phyloP scores from a whole-genome alignment of 2,888 invertebrate species.

The Epiblema foenella region DNA sequence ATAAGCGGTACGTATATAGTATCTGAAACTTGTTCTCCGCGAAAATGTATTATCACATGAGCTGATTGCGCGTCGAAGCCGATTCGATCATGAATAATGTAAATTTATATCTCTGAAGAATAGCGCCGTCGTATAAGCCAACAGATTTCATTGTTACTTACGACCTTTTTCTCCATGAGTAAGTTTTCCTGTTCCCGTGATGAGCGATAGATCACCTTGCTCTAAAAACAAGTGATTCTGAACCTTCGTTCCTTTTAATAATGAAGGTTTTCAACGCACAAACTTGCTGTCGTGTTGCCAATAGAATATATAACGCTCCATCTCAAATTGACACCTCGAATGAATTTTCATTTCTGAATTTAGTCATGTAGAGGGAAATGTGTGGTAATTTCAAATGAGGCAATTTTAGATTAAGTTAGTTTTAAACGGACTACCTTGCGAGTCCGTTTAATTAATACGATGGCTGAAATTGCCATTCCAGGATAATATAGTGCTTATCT shows the following conservation, averaged over 20 bases:
- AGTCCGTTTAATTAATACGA: no score
- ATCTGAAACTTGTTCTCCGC: constrained; percentile 25
- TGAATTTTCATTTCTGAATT: constrained; percentile 41
- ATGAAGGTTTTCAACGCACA: background rate
- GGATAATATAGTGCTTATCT: no score
- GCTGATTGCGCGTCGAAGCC: constrained; percentile 40
- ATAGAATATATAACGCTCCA: constrained; percentile 22
- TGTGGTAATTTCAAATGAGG: constrained; percentile 17
- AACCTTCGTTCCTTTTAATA: constrained; percentile 5
- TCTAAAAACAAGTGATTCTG: background rate
- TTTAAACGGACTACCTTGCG: no score
- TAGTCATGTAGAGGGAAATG: constrained; percentile 15
- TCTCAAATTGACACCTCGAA: constrained; percentile 40
- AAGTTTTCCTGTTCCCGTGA: constrained; percentile 26
- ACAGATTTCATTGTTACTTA: background rate
- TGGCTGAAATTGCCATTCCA: no score
- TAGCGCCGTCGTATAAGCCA: background rate
- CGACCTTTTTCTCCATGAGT: background rate
- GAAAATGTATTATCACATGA: constrained; percentile 38
- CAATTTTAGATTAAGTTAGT: no score
- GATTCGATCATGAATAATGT: constrained; percentile 43
- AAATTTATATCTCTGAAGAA: constrained; percentile 10
- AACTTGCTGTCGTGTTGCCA: background rate
- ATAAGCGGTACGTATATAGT: constrained; percentile 22
- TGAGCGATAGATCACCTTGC: constrained; percentile 18